phyloP scores from a whole-genome alignment of 2,888 invertebrate genomes.

The Sarcophaga carnaria region DNA sequence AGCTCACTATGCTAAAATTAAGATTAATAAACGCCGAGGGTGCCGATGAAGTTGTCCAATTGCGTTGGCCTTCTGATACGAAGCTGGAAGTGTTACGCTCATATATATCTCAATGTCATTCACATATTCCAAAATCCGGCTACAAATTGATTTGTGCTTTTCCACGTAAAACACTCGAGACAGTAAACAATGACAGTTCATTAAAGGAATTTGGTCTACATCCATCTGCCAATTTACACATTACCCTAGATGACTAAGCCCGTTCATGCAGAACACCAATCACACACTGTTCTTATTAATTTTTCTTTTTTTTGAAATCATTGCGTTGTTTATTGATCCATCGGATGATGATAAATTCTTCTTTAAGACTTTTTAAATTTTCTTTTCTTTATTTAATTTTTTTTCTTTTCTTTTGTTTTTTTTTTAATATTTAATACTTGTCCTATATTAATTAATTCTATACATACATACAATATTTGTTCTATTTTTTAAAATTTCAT shows the following conservation, averaged over 20 bases:
- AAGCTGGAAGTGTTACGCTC: constrained; percentile 77
- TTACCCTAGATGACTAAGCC: constrained; percentile 79
- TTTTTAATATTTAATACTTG: constrained; percentile 13
- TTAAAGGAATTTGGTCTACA: constrained; percentile 79
- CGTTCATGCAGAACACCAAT: background rate
- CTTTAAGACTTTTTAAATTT: constrained; percentile 9
- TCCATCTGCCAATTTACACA: constrained; percentile 81
- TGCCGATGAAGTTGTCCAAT: constrained; percentile 77
- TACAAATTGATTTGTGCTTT: constrained; percentile 81
- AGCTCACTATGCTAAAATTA: constrained; percentile 77
- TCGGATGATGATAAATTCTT: constrained; percentile 30
- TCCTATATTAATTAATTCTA: constrained; percentile 38
- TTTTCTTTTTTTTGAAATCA: constrained; percentile 10
- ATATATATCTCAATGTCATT: constrained; percentile 78
- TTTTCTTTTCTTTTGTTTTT: constrained; percentile 4
- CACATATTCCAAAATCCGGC: constrained; percentile 78
- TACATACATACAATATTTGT: constrained; percentile 13
- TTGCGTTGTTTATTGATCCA: background rate
- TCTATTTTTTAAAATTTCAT: constrained; percentile 24
- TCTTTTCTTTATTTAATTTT: background rate
- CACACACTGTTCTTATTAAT: background rate
- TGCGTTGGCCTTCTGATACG: constrained; percentile 81
- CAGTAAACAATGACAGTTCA: constrained; percentile 76
- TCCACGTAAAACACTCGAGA: constrained; percentile 79
- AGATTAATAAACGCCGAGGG: constrained; percentile 77